phyloP scores from a whole-genome alignment of 2,888 invertebrate genomes.

The Crepidodera aurea region DNA sequence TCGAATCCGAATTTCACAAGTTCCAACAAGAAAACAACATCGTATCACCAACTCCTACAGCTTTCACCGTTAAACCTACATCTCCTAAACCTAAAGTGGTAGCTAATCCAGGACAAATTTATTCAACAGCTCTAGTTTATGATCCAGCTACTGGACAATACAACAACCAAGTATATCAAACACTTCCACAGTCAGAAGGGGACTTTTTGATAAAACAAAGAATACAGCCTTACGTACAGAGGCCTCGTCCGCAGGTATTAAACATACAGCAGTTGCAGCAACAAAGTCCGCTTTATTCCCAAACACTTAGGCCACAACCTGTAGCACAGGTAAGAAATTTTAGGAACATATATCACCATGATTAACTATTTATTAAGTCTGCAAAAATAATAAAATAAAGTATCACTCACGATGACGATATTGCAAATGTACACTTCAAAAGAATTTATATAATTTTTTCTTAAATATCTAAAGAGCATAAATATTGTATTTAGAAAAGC shows the following conservation, averaged over 20 bases:
- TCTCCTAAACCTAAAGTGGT: constrained; percentile 57
- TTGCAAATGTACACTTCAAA: no score
- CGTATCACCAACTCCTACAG: constrained; percentile 64
- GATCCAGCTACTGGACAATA: constrained; percentile 81
- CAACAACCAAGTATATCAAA: constrained; percentile 80
- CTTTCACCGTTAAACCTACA: constrained; percentile 53
- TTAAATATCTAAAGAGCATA: no score
- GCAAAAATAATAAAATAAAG: no score
- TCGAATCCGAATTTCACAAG: constrained; percentile 77
- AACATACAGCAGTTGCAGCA: constrained; percentile 69
- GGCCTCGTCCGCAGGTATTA: constrained; percentile 61
- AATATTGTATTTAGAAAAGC: no score
- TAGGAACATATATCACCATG: no score
- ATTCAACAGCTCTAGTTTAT: constrained; percentile 79
- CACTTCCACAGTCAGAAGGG: constrained; percentile 75
- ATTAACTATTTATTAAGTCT: no score
- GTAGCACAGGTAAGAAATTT: constrained; percentile 44
- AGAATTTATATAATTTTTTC: no score
- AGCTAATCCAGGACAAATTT: constrained; percentile 66
- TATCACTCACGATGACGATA: no score
- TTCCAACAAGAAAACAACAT: constrained; percentile 74
- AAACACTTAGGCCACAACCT: constrained; percentile 50
- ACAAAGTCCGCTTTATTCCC: constrained; percentile 63
- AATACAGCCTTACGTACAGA: constrained; percentile 77
- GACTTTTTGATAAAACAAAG: constrained; percentile 77